Percentiles rank a stretch among this genome's conserved stretches.
phyloP scores from a whole-genome alignment of 2,113 vertebrate genomes.

The Peromyscus maniculatus region DNA sequence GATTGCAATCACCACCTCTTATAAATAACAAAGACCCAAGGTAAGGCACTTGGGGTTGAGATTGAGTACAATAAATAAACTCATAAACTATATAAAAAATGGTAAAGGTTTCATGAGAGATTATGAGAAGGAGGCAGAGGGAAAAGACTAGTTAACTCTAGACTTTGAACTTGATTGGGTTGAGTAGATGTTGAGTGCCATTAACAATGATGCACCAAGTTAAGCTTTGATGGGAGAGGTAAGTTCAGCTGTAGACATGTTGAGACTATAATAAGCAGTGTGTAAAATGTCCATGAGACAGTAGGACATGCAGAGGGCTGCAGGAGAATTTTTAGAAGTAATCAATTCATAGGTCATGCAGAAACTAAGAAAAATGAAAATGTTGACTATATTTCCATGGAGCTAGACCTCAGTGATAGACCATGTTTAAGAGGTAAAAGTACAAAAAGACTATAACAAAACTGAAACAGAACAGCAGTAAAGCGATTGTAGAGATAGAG shows the following conservation, averaged over 20 bases:
- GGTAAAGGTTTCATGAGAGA: constrained; percentile 5
- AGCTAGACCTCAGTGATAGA: background rate
- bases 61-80: background rate
- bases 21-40: constrained; percentile 49
- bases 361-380: constrained; percentile 38
- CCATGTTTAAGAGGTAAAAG: constrained; percentile 17
- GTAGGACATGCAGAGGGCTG: background rate
- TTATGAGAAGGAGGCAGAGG: background rate
- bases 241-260: background rate
- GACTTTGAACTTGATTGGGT: constrained; percentile 11
- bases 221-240: background rate
- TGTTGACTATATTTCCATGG: background rate
- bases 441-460: constrained; percentile 6
- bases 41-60: constrained; percentile 15
- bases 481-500: constrained; percentile 29
- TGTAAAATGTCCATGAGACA: background rate
- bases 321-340: constrained; percentile 30
- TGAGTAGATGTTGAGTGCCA: background rate
- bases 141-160: background rate
- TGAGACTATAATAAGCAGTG: background rate
- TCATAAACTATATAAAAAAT: constrained; percentile 18
- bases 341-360: background rate
- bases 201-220: constrained; percentile 16
- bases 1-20: background rate
- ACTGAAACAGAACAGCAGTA: background rate